Conservation (phyloP, 2,113 vertebrate species). For the Rafetus swinhoei region DNA sequence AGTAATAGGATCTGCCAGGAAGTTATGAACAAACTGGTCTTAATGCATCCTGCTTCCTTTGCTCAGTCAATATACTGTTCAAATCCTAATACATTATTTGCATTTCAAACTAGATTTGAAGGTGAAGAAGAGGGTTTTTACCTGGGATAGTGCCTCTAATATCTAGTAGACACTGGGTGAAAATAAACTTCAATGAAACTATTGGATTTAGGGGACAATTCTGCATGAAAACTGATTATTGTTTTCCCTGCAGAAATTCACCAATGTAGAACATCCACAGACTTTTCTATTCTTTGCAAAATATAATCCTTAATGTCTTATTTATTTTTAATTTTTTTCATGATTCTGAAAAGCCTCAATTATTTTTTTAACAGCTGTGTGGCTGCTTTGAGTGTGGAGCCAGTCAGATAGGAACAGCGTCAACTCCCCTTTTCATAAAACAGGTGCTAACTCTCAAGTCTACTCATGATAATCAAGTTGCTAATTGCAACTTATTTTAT, state of each 20-base stretch:
- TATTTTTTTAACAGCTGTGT: neutral
- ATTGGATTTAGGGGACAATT: neutral
- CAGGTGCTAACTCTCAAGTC: neutral
- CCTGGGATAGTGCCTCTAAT: neutral
- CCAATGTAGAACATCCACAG: neutral
- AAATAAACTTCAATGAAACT: neutral
- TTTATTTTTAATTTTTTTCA: neutral
- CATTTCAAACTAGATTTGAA: conserved; percentile 44
- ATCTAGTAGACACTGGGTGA: neutral
- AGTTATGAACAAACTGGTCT: conserved; percentile 39
- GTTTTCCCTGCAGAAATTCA: conserved; percentile 1
- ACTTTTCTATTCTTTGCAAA: neutral
- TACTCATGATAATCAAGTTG: neutral
- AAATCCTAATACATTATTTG: conserved; percentile 27
- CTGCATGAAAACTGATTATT: conserved; percentile 30
- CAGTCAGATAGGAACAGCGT: neutral
- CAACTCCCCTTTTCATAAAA: neutral
- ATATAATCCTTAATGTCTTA: neutral
- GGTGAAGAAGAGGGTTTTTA: neutral
- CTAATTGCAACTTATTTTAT: neutral
- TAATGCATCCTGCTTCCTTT: conserved; percentile 28
- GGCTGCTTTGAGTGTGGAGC: neutral
- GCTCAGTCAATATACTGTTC: neutral
- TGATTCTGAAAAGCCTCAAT: neutral
- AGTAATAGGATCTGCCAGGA: conserved; percentile 65